These are phyloP conservation scores for Theropithecus gelada DNA, from an alignment of 2,113 vertebrate genomes.

Conservation along the genomic window DNA sequence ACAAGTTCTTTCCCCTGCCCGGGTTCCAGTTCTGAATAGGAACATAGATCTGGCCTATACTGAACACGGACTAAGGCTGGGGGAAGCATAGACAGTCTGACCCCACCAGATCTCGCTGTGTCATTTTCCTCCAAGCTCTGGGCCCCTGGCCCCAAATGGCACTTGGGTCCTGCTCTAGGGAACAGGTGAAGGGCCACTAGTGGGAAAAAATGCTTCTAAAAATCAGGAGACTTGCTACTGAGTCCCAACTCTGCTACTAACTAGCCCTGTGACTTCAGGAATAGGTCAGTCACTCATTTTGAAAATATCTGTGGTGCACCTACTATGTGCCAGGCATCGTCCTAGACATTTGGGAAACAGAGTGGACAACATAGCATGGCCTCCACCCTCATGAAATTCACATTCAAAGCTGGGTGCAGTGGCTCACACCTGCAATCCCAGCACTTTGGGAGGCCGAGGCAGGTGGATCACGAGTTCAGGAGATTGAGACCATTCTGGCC, in stretches of 20 bases:
- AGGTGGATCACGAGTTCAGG: no score
- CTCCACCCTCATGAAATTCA: background rate
- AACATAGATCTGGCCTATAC: no score
- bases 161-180: background rate
- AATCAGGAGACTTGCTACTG: background rate
- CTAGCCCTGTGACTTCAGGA: background rate
- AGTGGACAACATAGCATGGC: rapidly evolving
- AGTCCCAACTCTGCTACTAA: background rate
- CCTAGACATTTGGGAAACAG: background rate
- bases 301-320: background rate
- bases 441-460: no score
- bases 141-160: background rate
- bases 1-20: no score
- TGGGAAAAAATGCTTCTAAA: background rate
- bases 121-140: background rate
- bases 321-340: background rate
- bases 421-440: no score
- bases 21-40: background rate
- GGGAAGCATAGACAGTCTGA: background rate
- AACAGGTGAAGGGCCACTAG: background rate
- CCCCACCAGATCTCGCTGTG: background rate
- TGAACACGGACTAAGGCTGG: background rate
- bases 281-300: background rate
- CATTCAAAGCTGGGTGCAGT: no score
- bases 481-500: no score